Percentiles rank a stretch among this genome's conserved stretches.
Conservation (phyloP, 1,140 invertebrate species). For the Caenorhabditis briggsae region DNA sequence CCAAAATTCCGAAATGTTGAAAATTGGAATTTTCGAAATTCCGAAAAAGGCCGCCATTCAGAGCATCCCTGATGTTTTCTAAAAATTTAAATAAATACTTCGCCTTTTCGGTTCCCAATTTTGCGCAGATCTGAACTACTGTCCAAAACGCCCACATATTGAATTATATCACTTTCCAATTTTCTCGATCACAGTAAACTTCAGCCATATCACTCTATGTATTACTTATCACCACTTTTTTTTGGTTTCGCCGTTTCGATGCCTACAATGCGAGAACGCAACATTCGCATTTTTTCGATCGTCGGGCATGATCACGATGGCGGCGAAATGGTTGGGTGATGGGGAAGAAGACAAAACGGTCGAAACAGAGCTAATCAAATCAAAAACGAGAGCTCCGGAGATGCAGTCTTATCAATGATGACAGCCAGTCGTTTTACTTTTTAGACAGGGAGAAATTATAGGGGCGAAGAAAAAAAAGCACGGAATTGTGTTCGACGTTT, state of each 20-base stretch:
- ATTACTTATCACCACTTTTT: conserved; percentile 47
- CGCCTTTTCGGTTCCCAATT: too few relatives aligned
- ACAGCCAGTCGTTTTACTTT: conserved; percentile 15
- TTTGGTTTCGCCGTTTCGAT: conserved; percentile 17
- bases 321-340: conserved; percentile 30
- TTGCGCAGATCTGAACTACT: too few relatives aligned
- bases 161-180: too few relatives aligned
- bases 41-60: too few relatives aligned
- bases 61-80: too few relatives aligned
- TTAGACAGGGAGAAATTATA: conserved; percentile 3
- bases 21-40: too few relatives aligned
- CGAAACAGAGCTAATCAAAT: conserved; percentile 24
- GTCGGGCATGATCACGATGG: neutral
- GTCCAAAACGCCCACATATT: too few relatives aligned
- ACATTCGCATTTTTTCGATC: conserved; percentile 21
- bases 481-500: neutral
- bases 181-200: neutral
- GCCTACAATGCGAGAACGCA: conserved; percentile 27
- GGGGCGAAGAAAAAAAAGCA: neutral
- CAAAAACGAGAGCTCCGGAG: neutral
- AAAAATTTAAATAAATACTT: too few relatives aligned
- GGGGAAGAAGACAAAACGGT: neutral
- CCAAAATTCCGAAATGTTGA: too few relatives aligned
- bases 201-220: conserved; percentile 80
- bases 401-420: conserved; percentile 40